A percentile compares a stretch with the other conserved stretches of the same genome.
These are phyloP conservation scores for Lepus europaeus DNA, from an alignment of 2,113 vertebrate species.

Conservation along the genomic window DNA sequence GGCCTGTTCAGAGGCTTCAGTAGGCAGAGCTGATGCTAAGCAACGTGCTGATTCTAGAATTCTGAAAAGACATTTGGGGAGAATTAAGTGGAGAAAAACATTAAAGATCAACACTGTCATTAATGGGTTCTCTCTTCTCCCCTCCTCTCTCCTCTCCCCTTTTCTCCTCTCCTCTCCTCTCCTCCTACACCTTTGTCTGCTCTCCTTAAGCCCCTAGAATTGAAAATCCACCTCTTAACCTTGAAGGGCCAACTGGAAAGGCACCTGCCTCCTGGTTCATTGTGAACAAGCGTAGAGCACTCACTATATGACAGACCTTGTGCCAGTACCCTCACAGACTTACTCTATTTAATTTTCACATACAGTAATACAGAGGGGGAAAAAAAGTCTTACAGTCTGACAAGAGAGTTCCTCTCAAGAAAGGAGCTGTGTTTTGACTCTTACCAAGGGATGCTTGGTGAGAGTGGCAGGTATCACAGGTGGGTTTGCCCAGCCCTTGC, in stretches of 20 bases:
- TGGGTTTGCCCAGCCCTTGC: background rate
- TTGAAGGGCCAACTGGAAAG: background rate
- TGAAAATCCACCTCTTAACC: background rate
- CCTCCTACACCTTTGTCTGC: background rate
- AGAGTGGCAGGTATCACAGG: background rate
- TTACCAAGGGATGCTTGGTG: background rate
- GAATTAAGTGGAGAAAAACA: background rate
- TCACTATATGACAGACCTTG: background rate
- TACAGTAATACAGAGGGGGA: background rate
- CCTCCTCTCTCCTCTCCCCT: no score
- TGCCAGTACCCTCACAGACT: background rate
- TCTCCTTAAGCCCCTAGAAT: background rate
- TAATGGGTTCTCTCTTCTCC: background rate
- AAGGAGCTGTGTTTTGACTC: background rate
- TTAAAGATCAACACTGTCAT: background rate
- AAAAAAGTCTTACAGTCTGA: background rate
- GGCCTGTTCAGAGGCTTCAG: background rate
- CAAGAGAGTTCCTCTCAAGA: background rate
- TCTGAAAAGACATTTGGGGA: background rate
- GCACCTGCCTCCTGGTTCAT: background rate
- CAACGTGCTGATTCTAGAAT: background rate
- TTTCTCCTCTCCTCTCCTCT: background rate
- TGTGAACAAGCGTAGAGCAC: background rate
- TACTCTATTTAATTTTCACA: background rate
- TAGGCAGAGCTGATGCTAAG: background rate